Percentiles rank a stretch among this genome's conserved stretches.
Conservation (phyloP, 2,888 invertebrate genomes). For the Aphidoletes aphidimyza region DNA sequence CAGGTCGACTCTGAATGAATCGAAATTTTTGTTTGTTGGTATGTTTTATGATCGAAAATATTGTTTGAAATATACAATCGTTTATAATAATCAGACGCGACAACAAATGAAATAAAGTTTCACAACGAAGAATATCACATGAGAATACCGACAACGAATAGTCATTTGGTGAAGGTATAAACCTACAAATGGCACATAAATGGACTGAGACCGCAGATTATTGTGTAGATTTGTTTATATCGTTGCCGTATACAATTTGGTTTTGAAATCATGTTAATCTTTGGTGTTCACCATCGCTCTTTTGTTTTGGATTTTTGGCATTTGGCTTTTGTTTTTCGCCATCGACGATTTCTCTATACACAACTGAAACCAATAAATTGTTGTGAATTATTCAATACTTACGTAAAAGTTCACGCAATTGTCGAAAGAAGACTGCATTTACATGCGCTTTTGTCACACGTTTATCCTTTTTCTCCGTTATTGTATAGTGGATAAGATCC, state of each 20-base stretch:
- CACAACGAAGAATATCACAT: background rate
- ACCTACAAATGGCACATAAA: background rate
- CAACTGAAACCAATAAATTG: too few species aligned
- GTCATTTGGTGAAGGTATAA: background rate
- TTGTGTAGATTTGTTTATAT: background rate
- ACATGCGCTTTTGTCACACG: slow-evolving; percentile 78
- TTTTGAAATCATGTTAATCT: slow-evolving; percentile 17
- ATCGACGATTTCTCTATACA: too few species aligned
- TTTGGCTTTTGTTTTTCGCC: too few species aligned
- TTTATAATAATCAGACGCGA: background rate
- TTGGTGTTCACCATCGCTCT: background rate
- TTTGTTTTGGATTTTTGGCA: background rate
- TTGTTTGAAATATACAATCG: too few species aligned
- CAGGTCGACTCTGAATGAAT: too few species aligned
- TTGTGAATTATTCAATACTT: slow-evolving; percentile 60
- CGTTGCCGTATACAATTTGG: background rate
- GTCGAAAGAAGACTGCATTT: slow-evolving; percentile 78
- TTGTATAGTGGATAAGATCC: slow-evolving; percentile 82
- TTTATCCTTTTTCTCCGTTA: slow-evolving; percentile 74
- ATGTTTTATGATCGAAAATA: too few species aligned
- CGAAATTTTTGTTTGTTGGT: too few species aligned
- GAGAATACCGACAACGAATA: background rate
- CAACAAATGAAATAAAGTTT: background rate
- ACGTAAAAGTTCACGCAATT: slow-evolving; percentile 74
- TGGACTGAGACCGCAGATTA: background rate